Percentiles rank a stretch among this genome's conserved stretches.
These are phyloP conservation scores for Lampris incognitus DNA, from an alignment of 2,113 vertebrate species.

Conservation along the genomic window DNA sequence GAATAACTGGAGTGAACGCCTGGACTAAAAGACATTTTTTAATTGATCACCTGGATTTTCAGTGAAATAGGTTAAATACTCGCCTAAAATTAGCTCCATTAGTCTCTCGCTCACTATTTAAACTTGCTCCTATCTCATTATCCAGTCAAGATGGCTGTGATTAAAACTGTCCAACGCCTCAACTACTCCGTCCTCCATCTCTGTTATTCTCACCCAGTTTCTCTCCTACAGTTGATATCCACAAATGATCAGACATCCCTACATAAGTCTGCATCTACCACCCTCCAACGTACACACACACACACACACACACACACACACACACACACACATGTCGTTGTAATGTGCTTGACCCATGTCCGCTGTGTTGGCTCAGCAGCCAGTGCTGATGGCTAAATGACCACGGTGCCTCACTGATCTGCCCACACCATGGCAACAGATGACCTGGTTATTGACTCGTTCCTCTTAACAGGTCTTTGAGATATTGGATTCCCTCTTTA, in stretches of 20 bases:
- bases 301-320: not conserved
- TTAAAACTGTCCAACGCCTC: constrained; percentile 68
- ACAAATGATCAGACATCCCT: constrained; percentile 54
- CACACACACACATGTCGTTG: not conserved
- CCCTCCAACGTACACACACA: not conserved
- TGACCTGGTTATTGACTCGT: constrained; percentile 50
- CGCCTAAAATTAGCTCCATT: constrained; percentile 79
- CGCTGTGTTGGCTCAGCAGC: constrained; percentile 16
- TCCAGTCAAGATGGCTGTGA: constrained; percentile 68
- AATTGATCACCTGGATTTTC: constrained; percentile 78
- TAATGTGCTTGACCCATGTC: constrained; percentile 31
- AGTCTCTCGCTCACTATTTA: constrained; percentile 75
- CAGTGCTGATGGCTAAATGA: constrained; percentile 18
- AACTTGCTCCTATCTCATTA: constrained; percentile 69
- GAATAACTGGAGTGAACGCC: constrained; percentile 71
- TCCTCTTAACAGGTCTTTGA: not conserved
- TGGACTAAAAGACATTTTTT: constrained; percentile 61
- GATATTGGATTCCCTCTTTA: constrained; percentile 27
- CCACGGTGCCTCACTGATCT: constrained; percentile 34
- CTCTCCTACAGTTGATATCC: constrained; percentile 26
- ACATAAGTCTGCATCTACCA: constrained; percentile 5
- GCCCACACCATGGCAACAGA: constrained; percentile 27
- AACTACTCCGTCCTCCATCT: constrained; percentile 21
- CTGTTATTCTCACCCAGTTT: constrained; percentile 29
- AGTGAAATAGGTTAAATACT: constrained; percentile 79